A percentile compares a stretch with the other conserved stretches of the same genome.
Conservation (phyloP, 2,888 invertebrate species). For the Macrophya annulata region DNA sequence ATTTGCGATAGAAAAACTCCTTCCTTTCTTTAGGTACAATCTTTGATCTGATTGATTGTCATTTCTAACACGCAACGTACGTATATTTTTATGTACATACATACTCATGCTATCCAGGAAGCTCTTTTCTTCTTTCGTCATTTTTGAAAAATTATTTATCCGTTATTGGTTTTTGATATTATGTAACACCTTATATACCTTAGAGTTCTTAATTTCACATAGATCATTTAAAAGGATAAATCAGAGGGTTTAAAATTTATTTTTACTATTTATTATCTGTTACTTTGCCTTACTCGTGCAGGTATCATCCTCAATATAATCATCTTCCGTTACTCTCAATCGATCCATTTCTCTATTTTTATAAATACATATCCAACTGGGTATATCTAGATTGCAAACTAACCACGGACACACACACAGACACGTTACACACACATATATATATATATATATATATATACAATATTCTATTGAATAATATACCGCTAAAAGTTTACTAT, state of each 20-base stretch:
- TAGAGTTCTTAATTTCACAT: not conserved
- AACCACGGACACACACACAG: not conserved
- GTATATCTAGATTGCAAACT: not conserved
- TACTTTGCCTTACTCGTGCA: not conserved
- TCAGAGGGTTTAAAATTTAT: not conserved
- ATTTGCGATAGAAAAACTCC: conserved; percentile 33
- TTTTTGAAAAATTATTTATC: not conserved
- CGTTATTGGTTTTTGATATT: not conserved
- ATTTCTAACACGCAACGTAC: conserved; percentile 36
- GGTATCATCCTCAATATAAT: not conserved
- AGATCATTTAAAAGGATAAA: not conserved
- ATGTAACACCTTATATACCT: not conserved
- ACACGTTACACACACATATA: not conserved
- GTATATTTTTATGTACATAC: too few relatives aligned
- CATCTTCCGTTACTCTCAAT: not conserved
- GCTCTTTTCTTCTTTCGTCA: not conserved
- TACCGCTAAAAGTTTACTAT: conserved; percentile 11
- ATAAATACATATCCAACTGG: not conserved
- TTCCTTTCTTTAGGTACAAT: conserved; percentile 16
- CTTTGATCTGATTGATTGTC: conserved; percentile 49
- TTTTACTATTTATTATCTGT: not conserved
- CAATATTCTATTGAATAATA: conserved; percentile 24
- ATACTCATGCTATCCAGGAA: too few relatives aligned
- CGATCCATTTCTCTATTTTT: conserved; percentile 37
- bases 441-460: not conserved